Percentiles rank a stretch among this genome's conserved stretches.
Evolutionary conservation across 1,140 invertebrate genomes (phyloP).

Genomic region (Drosophila arizonae): DNA sequence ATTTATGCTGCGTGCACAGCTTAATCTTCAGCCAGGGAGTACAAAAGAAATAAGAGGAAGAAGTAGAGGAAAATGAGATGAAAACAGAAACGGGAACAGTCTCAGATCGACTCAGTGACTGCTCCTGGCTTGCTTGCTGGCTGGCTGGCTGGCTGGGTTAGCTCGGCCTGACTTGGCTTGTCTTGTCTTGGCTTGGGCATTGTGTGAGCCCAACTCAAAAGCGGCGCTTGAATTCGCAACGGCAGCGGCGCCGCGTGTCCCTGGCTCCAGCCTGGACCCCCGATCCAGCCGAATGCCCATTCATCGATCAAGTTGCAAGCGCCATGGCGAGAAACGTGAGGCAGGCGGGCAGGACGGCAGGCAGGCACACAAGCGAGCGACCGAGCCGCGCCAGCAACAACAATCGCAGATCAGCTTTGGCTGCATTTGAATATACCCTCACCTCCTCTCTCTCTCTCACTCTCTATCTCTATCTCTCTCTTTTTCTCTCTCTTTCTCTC

Average conservation of each 20-base stretch:
- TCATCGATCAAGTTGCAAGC: slow-evolving; percentile 80
- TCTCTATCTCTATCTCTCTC: no score
- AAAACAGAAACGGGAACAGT: slow-evolving; percentile 27
- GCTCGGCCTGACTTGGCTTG: not conserved
- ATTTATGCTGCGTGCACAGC: slow-evolving; percentile 21
- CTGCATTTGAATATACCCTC: slow-evolving; percentile 69
- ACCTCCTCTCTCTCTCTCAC: no score
- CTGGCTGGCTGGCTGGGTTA: no score
- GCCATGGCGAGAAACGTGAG: slow-evolving; percentile 77
- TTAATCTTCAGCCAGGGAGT: slow-evolving; percentile 12
- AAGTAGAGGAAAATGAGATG: slow-evolving; percentile 12
- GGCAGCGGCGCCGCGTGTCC: slow-evolving; percentile 66
- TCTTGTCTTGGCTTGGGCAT: slow-evolving; percentile 25
- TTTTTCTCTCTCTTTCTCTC: not conserved
- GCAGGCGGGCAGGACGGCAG: slow-evolving; percentile 7
- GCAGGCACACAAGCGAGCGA: slow-evolving; percentile 7
- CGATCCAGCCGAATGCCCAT: slow-evolving; percentile 60
- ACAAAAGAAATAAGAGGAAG: not conserved
- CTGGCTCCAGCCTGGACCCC: slow-evolving; percentile 7
- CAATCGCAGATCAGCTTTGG: slow-evolving; percentile 57
- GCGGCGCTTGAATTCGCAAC: slow-evolving; percentile 79
- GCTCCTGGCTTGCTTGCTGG: not conserved
- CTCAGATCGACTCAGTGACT: slow-evolving; percentile 35
- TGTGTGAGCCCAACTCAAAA: slow-evolving; percentile 75
- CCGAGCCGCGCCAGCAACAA: slow-evolving; percentile 16